These are phyloP conservation scores for Riparia riparia DNA, from an alignment of 2,113 vertebrate genomes.

Conservation along the genomic window DNA sequence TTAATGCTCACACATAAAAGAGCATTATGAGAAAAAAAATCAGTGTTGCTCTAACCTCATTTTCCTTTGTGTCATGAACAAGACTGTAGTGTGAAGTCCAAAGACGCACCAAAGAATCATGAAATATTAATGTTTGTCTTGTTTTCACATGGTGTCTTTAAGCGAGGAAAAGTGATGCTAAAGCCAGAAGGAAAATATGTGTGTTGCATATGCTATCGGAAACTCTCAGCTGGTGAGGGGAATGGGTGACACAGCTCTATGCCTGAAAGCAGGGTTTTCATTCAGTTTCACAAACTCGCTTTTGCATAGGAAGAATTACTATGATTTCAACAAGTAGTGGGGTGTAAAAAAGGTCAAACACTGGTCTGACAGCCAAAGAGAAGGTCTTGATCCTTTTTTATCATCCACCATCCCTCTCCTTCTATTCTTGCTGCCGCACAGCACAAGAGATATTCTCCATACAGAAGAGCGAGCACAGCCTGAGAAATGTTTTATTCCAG, in stretches of 20 bases:
- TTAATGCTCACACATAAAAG: not conserved
- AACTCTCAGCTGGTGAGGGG: not conserved
- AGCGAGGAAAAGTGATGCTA: not conserved
- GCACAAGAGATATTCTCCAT: not conserved
- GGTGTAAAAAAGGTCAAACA: not conserved
- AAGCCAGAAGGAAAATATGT: not conserved
- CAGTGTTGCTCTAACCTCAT: not conserved
- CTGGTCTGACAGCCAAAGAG: not conserved
- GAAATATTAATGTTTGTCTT: not conserved
- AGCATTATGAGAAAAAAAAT: not conserved
- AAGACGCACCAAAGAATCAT: not conserved
- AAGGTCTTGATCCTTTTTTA: not conserved
- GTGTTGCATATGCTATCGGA: not conserved
- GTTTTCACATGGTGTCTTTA: constrained; percentile 22
- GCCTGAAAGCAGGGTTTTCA: not conserved
- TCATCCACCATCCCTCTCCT: not conserved
- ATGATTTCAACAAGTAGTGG: not conserved
- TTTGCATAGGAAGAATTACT: not conserved
- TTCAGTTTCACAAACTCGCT: not conserved
- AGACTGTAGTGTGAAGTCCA: not conserved
- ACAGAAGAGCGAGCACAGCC: not conserved
- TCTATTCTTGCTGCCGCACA: not conserved
- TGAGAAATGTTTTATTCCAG: not conserved
- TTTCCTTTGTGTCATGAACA: not conserved
- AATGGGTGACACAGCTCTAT: not conserved